These are phyloP conservation scores for Lepidurus apus DNA, from an alignment of 1,140 invertebrate species.

Conservation along the genomic window DNA sequence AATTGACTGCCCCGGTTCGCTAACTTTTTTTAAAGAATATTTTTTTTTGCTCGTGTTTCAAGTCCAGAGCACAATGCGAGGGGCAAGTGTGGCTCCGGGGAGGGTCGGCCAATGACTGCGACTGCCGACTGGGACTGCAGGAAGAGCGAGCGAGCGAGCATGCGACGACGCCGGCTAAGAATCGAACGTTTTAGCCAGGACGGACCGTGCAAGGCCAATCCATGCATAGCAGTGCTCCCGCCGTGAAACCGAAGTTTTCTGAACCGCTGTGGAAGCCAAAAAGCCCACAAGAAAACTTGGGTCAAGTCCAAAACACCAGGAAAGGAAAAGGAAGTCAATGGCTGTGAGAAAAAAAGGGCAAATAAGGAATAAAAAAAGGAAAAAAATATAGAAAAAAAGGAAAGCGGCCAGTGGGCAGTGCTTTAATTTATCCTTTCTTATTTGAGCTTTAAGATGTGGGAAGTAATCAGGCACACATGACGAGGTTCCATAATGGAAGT, in stretches of 20 bases:
- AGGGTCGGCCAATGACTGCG: conserved; percentile 13
- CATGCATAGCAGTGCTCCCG: no score
- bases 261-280: neutral
- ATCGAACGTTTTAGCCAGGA: neutral
- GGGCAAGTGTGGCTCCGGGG: neutral
- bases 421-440: neutral
- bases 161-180: no score
- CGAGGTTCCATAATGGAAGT: neutral
- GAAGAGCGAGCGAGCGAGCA: neutral
- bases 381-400: neutral
- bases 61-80: neutral
- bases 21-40: no score
- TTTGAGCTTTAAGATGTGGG: neutral
- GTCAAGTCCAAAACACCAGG: neutral
- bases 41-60: no score
- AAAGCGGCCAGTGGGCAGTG: neutral
- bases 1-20: no score
- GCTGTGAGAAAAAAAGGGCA: neutral
- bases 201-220: neutral
- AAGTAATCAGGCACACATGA: neutral
- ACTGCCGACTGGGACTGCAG: neutral
- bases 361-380: neutral
- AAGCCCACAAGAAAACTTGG: conserved; percentile 12
- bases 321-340: conserved; percentile 22
- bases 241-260: neutral